Conservation (phyloP, 2,113 vertebrate genomes). For the Pseudopodoces humilis region DNA sequence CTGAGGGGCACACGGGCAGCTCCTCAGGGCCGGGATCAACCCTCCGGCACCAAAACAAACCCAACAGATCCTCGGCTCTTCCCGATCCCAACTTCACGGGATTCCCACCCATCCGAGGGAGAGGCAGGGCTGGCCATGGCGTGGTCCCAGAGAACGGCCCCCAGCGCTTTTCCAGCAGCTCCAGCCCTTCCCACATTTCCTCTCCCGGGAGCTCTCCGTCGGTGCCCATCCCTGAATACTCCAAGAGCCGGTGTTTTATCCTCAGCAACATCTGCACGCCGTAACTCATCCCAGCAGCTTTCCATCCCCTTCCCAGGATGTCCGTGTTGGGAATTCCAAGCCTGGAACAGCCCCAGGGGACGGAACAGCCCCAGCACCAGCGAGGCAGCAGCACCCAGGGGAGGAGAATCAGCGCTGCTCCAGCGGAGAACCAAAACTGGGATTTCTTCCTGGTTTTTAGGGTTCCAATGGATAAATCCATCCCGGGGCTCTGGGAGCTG, state of each 20-base stretch:
- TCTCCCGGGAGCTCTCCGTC: neutral
- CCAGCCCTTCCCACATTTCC: neutral
- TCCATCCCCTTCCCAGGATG: rapidly evolving
- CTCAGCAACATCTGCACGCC: rapidly evolving
- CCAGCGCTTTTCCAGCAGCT: rapidly evolving
- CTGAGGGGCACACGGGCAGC: neutral
- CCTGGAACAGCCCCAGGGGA: neutral
- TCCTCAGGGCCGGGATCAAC: neutral
- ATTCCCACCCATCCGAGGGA: neutral
- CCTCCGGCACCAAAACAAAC: rapidly evolving
- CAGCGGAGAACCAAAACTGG: neutral
- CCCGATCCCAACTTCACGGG: rapidly evolving
- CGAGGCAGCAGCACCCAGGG: neutral
- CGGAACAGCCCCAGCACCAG: rapidly evolving
- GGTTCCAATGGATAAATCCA: neutral
- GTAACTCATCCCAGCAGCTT: neutral
- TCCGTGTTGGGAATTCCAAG: rapidly evolving
- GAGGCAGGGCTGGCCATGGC: neutral
- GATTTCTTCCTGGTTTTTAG: neutral
- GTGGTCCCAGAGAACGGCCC: neutral
- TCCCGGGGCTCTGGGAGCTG: neutral
- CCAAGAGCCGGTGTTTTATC: neutral
- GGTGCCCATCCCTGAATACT: neutral
- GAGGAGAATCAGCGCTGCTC: neutral
- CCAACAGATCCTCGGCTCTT: neutral